Conservation (phyloP, 2,888 invertebrate genomes). For the Polyploca ridens region DNA sequence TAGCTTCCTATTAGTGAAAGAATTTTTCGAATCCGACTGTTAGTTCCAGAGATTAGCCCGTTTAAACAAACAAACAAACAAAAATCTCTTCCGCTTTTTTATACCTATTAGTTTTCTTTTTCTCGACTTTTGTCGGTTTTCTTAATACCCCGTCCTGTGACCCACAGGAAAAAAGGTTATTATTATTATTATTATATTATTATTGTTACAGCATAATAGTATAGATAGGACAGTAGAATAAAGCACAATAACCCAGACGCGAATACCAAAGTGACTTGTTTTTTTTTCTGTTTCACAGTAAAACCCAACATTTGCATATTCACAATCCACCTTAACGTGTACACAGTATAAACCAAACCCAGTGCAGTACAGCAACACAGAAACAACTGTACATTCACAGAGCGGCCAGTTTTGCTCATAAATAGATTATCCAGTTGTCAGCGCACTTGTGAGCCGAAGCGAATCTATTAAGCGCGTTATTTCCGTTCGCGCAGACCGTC, state of each 20-base stretch:
- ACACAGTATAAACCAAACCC: background rate
- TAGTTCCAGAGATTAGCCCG: too few relatives aligned
- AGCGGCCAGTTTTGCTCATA: constrained; percentile 73
- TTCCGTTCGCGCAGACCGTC: constrained; percentile 68
- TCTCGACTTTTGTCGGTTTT: too few relatives aligned
- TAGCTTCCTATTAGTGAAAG: too few relatives aligned
- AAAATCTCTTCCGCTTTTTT: too few relatives aligned
- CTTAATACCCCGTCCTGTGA: too few relatives aligned
- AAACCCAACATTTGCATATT: constrained; percentile 1
- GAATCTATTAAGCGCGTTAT: constrained; percentile 84
- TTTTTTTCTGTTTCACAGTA: background rate
- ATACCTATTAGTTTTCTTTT: too few relatives aligned
- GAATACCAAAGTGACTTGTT: background rate
- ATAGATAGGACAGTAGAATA: too few relatives aligned
- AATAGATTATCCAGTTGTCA: constrained; percentile 82
- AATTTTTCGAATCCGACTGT: too few relatives aligned
- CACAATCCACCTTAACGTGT: background rate
- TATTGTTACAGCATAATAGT: too few relatives aligned
- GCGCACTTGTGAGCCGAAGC: constrained; percentile 76
- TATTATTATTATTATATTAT: too few relatives aligned
- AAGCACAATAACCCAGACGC: background rate
- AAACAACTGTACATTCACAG: constrained; percentile 20
- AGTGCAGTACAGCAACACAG: constrained; percentile 6
- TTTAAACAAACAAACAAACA: too few relatives aligned
- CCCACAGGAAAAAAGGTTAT: too few relatives aligned